A percentile compares a stretch with the other conserved stretches of the same genome.
phyloP scores from a whole-genome alignment of 1,140 invertebrate species.

The Bombus superbus region DNA sequence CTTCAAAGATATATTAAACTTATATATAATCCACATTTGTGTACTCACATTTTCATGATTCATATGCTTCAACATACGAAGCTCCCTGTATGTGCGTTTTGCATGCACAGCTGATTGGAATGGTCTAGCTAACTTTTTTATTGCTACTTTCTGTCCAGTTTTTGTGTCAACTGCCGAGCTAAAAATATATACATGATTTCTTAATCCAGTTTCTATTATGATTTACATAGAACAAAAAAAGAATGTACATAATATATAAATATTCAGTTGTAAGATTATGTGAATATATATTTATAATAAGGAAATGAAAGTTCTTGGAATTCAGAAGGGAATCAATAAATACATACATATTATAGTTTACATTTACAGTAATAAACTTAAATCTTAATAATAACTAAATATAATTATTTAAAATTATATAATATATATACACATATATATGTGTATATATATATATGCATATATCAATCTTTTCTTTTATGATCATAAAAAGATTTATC shows the following conservation, averaged over 20 bases:
- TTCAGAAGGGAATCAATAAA: too few relatives aligned
- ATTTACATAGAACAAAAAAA: too few relatives aligned
- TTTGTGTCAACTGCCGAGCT: slow-evolving; percentile 91
- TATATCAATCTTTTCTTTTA: neutral
- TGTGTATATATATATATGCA: neutral
- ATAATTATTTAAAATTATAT: neutral
- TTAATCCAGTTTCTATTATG: too few relatives aligned
- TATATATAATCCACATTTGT: neutral
- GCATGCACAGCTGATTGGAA: slow-evolving; percentile 99
- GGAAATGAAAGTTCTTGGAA: too few relatives aligned
- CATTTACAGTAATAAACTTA: neutral
- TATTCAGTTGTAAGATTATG: too few relatives aligned
- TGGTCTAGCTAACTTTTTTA: slow-evolving; percentile 98
- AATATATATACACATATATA: neutral
- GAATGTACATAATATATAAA: too few relatives aligned
- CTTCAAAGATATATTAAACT: slow-evolving; percentile 15
- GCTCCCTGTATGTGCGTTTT: slow-evolving; percentile 98
- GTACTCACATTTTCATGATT: slow-evolving; percentile 98
- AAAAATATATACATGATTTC: slow-evolving; percentile 70
- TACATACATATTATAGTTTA: too few relatives aligned
- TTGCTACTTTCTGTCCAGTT: slow-evolving; percentile 94
- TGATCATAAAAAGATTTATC: neutral
- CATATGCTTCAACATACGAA: slow-evolving; percentile 98
- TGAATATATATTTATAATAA: too few relatives aligned
- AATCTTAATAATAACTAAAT: neutral